Conservation (phyloP, 2,113 vertebrate genomes). For the Calidris pugnax region DNA sequence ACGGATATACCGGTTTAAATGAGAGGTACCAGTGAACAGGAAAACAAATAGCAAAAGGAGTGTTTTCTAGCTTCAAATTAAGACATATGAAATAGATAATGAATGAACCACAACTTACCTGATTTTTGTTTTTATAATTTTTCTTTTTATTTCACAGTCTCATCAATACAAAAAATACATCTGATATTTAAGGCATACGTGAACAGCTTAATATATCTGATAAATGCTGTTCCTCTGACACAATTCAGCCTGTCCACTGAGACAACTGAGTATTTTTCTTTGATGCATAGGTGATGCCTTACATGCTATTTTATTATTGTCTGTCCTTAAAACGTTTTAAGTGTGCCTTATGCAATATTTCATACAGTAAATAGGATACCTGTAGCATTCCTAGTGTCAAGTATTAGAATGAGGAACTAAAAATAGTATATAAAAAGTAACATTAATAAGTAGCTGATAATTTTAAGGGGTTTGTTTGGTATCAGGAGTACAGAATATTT, state of each 20-base stretch:
- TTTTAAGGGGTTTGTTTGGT: neutral
- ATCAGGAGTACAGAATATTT: neutral
- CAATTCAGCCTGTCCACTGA: neutral
- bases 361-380: neutral
- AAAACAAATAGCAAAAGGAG: neutral
- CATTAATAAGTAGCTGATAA: neutral
- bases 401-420: neutral
- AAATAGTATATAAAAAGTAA: neutral
- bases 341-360: neutral
- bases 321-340: neutral
- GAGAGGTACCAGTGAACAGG: neutral
- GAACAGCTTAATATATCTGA: neutral
- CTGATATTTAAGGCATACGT: neutral
- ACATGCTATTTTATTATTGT: neutral
- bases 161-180: neutral
- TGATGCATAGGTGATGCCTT: neutral
- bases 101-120: neutral
- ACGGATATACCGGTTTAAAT: neutral
- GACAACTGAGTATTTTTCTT: neutral
- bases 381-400: neutral
- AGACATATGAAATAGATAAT: neutral
- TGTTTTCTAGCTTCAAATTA: neutral
- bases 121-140: neutral
- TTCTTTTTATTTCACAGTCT: neutral
- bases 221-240: neutral